phyloP scores from a whole-genome alignment of 2,113 vertebrate species.

The western clawed frog (Xenopus tropicalis) region UCB_Xtro_10.0 CM004443.2:203993501-203994000 shows the following conservation, averaged over 20 bases:
- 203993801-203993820: not conserved
- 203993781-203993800: conserved; percentile 32
- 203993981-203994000: no score
- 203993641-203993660: no score
- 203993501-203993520: no score
- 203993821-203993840: conserved; percentile 23
- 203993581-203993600: no score
- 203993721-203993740: not conserved
- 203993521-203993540: no score
- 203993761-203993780: conserved; percentile 32
- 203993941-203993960: conserved; percentile 17
- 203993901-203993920: conserved; percentile 27
- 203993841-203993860: conserved; percentile 1
- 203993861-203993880: conserved; percentile 14
- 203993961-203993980: no score
- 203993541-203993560: no score
- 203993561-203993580: no score
- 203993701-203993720: conserved; percentile 15
- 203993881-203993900: conserved; percentile 14
- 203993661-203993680: not conserved
- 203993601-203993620: no score
- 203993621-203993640: no score
- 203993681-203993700: conserved; percentile 2
- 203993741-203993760: conserved; percentile 29
- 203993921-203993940: conserved; percentile 28